Percentiles rank a stretch among this genome's conserved stretches.
Conservation (phyloP, 2,113 vertebrate genomes). For the Anarhynchus alexandrinus region DNA sequence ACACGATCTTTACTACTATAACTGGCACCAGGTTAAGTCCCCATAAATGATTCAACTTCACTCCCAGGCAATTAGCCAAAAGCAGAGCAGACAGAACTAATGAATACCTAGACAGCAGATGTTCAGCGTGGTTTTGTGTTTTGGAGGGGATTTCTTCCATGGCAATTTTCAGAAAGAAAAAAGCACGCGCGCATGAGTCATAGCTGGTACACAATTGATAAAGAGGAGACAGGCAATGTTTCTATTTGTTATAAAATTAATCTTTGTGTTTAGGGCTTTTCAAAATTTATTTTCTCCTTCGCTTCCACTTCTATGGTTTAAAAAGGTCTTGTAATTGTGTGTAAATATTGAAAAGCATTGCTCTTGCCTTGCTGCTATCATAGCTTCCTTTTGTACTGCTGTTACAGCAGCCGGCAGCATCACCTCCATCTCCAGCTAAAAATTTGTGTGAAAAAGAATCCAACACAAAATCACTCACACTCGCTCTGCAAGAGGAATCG, state of each 20-base stretch:
- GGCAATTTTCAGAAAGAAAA: slow-evolving; percentile 18
- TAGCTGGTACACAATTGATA: slow-evolving; percentile 9
- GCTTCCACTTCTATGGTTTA: background rate
- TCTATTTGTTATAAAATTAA: slow-evolving; percentile 27
- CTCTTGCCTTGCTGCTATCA: background rate
- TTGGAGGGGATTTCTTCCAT: slow-evolving; percentile 49
- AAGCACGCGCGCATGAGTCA: slow-evolving; percentile 33
- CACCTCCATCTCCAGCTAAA: background rate
- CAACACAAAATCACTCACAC: background rate
- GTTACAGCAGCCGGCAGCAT: background rate
- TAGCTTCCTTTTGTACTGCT: background rate
- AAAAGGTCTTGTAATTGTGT: slow-evolving; percentile 11
- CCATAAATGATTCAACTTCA: slow-evolving; percentile 56
- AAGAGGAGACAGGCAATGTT: slow-evolving; percentile 25
- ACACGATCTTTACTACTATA: slow-evolving; percentile 56
- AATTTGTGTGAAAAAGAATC: background rate
- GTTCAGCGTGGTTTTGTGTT: slow-evolving; percentile 44
- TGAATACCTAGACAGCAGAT: slow-evolving; percentile 70
- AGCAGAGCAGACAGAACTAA: slow-evolving; percentile 59
- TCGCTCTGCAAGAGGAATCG: background rate
- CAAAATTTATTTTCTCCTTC: background rate
- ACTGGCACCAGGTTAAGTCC: slow-evolving; percentile 43
- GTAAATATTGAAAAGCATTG: background rate
- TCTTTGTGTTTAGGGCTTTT: slow-evolving; percentile 11
- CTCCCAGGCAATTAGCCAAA: slow-evolving; percentile 66